Evolutionary conservation across 2,888 invertebrate species (phyloP).

Genomic region (Autographa pulchrina): DNA sequence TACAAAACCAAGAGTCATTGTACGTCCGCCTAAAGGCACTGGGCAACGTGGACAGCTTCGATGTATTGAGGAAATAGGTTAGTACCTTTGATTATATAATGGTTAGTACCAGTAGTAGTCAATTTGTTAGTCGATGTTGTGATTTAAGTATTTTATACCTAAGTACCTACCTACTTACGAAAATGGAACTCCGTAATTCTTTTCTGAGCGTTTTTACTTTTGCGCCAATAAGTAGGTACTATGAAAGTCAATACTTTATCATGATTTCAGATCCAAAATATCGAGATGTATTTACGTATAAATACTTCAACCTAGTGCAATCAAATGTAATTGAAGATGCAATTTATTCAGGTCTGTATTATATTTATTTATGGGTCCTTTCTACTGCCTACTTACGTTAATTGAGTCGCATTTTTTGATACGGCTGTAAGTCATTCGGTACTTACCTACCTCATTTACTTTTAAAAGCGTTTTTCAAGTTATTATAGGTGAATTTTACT

Average conservation of each 20-base stretch:
- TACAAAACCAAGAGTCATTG: slow-evolving; percentile 15
- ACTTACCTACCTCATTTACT: too few species aligned
- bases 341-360: slow-evolving; percentile 88
- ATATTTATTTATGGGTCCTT: background rate
- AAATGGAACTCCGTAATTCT: too few species aligned
- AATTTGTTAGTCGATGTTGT: background rate
- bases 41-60: slow-evolving; percentile 80
- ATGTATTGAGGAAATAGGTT: slow-evolving; percentile 82
- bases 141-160: too few species aligned
- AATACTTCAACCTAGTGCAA: slow-evolving; percentile 93
- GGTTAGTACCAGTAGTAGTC: slow-evolving; percentile 66
- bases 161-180: too few species aligned
- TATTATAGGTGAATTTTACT: too few species aligned
- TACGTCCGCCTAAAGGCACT: slow-evolving; percentile 74
- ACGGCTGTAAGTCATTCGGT: too few species aligned
- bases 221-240: background rate
- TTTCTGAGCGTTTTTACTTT: too few species aligned
- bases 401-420: too few species aligned
- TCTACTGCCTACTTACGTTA: too few species aligned
- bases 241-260: background rate
- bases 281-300: slow-evolving; percentile 89
- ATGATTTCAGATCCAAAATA: slow-evolving; percentile 86
- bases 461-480: too few species aligned
- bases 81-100: too few species aligned
- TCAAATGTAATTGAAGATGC: slow-evolving; percentile 92